These are phyloP conservation scores for Ischnura elegans DNA, from an alignment of 2,888 invertebrate species.

Conservation along the genomic window DNA sequence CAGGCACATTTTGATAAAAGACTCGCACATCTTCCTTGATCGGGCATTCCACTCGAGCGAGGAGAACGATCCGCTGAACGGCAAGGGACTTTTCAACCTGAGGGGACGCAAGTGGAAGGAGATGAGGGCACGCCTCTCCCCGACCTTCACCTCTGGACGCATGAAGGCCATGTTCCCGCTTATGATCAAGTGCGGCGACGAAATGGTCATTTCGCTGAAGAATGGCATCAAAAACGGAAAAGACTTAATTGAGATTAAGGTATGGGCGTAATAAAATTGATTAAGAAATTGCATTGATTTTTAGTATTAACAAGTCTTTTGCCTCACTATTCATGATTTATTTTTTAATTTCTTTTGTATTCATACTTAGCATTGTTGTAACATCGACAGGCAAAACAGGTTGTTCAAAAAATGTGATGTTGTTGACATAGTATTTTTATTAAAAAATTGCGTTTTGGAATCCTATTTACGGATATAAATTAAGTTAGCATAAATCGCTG, in stretches of 20 bases:
- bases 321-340: no score
- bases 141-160: conserved; percentile 85
- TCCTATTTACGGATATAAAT: no score
- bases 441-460: no score
- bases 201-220: conserved; percentile 75
- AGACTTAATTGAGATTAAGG: not conserved
- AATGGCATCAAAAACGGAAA: not conserved
- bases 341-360: no score
- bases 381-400: no score
- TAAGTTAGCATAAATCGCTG: no score
- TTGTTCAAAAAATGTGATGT: no score
- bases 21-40: not conserved
- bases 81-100: conserved; percentile 81
- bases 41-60: not conserved
- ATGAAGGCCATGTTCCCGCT: conserved; percentile 83
- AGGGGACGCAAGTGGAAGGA: conserved; percentile 83
- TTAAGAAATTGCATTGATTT: no score
- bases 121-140: conserved; percentile 83
- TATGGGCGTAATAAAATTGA: not conserved
- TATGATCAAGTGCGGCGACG: conserved; percentile 81
- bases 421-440: no score
- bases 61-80: conserved; percentile 75
- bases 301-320: no score
- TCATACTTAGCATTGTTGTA: no score
- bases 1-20: conserved; percentile 5